Base-by-base conservation (phyloP, 1,140 invertebrate species). In the Meloidogyne floridensis region DNA sequence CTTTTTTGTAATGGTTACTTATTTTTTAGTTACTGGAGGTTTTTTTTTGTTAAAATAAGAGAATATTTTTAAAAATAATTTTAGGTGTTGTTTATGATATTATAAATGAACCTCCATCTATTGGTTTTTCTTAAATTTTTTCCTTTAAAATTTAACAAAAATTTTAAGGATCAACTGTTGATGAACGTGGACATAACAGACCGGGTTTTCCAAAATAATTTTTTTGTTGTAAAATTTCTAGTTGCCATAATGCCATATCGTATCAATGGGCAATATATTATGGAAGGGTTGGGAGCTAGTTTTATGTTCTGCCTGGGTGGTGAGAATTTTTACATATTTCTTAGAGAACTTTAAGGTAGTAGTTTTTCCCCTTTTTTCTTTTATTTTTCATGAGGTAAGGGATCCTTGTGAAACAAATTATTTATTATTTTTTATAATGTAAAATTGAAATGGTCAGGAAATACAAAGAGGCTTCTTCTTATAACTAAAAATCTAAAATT, bases 21-120 rank as follows among this genome's bases (percentile, higher is more conserved):
- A 99, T 91, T 99, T 99, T 92, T 92, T 99, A 83, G 96, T 99
- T 65, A 98, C 96, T 77, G 97, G 96, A 93, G 96, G 96, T 96
- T 65, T 65, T n/a, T 65, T 65, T 65, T 47, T 47, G 7, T 8
- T 15, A 13, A 59, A 15, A 59, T 59, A 59, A 59, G 15, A n/a
- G 7, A 18, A n/a, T 65, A 6, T n/a, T 65, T 13, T n/a, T 65
- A n/a, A 7, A 65, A 65, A 65, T 65, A n/a, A 65, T n/a, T 65
- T 65, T n/a, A 65, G 59, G 59, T 65, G 92, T 93, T 91, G 87
- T 84, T 79, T 87, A 87, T 75, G 86, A 87, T 56, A 79, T 84
- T 53, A 89, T 87, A 79, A 87, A 87, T 74, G 87, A 87, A 51
- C 86, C 86, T 10, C 86, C 87, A 65, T 77, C 73, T 43, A 89